Evolutionary conservation across 2,888 invertebrate species (phyloP), one percentile per base, ranked within the genome.

Genomic region (Platypus cylindrus): DNA sequence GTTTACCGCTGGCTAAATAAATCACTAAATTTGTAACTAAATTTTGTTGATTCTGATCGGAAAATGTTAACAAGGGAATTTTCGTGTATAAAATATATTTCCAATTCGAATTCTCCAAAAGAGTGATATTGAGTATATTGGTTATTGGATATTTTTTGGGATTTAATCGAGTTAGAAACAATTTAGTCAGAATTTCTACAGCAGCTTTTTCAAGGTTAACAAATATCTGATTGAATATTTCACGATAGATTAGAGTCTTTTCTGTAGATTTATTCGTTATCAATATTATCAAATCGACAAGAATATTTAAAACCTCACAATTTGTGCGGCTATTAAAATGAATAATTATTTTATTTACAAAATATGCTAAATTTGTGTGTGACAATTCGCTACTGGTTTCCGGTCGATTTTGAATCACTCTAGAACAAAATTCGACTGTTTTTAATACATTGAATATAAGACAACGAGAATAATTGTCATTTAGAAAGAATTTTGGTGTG

Each of bases 41-140:
- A 32, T 51, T 52, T 2, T 40, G 26, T 5, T 54, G 59, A 0
- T 67, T 62, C 12, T 65, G 56, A 32, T 66, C 56, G 1, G 60
- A 52, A 27, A 66, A 63, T 16, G 63, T 66, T 49, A 74, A 62
- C 3, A 77, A 51, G 0, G 71, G 73, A 53, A 73, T 68, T 64
- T 71, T 78, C 43, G 56, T 73, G 44, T 65, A 67, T 1, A 86
- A 54, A 17, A 73, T 69, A 47, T 76, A 76, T 27, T 68, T 68
- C 84, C 84, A 86, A 45, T 71, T 65, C 2, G 65, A 61, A 30
- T 62, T 68, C 2, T 59, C 52, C 4, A 69, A 54, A 3, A 70
- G 60, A 38, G 62, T 63, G 32, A 69, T 56, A 3, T 68, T 70
- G 2, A 79, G 62, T 16, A 76, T 47, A 4, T 60, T 49, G 5